phyloP scores from a whole-genome alignment of 2,113 vertebrate species.

The Kryptolebias marmoratus region DNA sequence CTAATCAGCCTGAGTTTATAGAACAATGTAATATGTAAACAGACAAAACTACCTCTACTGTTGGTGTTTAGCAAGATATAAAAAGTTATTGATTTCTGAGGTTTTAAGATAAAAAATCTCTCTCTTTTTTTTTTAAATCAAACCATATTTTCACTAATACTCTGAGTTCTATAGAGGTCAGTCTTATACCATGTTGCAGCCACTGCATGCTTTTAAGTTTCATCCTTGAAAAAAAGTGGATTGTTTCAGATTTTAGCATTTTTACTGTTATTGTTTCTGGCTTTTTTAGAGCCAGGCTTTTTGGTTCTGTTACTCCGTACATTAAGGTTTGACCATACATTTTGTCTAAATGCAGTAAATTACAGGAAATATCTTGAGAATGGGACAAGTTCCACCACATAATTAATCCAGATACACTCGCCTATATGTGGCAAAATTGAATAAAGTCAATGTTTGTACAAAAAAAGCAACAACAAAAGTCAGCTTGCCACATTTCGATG shows the following conservation, averaged over 20 bases:
- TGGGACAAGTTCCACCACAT: background rate
- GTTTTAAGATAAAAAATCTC: slow-evolving; percentile 48
- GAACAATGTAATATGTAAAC: slow-evolving; percentile 39
- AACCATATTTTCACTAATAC: slow-evolving; percentile 32
- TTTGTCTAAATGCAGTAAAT: background rate
- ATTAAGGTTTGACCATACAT: background rate
- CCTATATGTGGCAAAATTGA: background rate
- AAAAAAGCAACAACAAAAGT: too few relatives aligned
- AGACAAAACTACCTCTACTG: slow-evolving; percentile 25
- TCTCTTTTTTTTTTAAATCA: slow-evolving; percentile 48
- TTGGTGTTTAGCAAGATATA: slow-evolving; percentile 32
- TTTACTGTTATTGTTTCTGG: background rate
- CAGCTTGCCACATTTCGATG: background rate
- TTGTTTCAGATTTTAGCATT: background rate
- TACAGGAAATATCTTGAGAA: background rate
- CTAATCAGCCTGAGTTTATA: background rate
- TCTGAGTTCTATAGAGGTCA: slow-evolving; percentile 29
- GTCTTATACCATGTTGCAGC: slow-evolving; percentile 1
- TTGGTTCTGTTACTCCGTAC: background rate
- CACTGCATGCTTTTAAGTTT: slow-evolving; percentile 22
- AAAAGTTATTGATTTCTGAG: slow-evolving; percentile 60
- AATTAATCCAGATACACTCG: background rate
- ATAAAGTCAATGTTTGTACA: background rate
- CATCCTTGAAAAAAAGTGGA: background rate
- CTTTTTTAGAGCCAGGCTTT: background rate